These are phyloP conservation scores for Tetraodon nigroviridis DNA, from an alignment of 2,113 vertebrate species.

Conservation along the genomic window DNA sequence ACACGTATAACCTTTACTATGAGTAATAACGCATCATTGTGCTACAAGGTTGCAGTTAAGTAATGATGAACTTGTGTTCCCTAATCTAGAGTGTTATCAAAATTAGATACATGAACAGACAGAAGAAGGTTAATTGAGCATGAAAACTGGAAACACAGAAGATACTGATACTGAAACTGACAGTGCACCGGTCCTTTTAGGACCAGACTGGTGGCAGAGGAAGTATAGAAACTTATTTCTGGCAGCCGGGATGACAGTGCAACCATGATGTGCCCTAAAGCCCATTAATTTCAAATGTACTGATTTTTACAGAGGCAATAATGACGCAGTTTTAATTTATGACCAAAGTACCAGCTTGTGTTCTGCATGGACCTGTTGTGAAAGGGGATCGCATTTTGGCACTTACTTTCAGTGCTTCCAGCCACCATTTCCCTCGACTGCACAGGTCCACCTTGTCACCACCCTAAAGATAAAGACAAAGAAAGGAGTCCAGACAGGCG, in stretches of 20 bases:
- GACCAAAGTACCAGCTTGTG: not conserved
- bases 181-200: conserved; percentile 11
- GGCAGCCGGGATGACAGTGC: conserved; percentile 1
- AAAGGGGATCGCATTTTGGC: conserved; percentile 10
- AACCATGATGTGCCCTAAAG: conserved; percentile 8
- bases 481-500: not conserved
- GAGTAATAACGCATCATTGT: too few species aligned
- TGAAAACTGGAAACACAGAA: conserved; percentile 8
- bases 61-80: too few species aligned
- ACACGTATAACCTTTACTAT: too few species aligned
- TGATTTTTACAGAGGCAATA: not conserved
- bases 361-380: conserved; percentile 3
- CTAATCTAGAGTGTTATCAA: not conserved
- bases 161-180: too few species aligned
- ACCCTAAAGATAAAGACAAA: conserved; percentile 39
- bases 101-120: not conserved
- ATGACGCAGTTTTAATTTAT: not conserved
- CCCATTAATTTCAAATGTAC: conserved; percentile 5
- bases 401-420: conserved; percentile 67
- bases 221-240: conserved; percentile 4
- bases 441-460: conserved; percentile 44
- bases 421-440: conserved; percentile 72
- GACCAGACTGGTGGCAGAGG: not conserved
- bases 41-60: too few species aligned
- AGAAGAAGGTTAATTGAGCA: conserved; percentile 5